phyloP scores from a whole-genome alignment of 2,113 vertebrate species.

The Leiothrix lutea region DNA sequence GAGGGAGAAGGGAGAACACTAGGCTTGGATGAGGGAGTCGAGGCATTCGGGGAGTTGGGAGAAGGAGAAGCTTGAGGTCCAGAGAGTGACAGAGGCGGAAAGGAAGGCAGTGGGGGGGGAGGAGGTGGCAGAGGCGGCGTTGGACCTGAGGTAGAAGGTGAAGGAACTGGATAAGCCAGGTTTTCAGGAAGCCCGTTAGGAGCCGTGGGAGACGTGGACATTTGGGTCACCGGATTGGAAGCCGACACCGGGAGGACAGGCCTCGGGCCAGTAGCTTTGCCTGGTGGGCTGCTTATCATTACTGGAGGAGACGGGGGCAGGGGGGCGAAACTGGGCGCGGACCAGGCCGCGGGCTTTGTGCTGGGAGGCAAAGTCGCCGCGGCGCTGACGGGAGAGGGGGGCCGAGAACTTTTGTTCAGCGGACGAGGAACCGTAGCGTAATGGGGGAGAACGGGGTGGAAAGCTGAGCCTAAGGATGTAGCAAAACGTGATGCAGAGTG shows the following conservation, averaged over 20 bases:
- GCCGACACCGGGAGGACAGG: constrained; percentile 86
- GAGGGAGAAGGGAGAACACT: constrained; percentile 97
- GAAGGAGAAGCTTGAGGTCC: constrained; percentile 77
- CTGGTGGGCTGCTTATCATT: constrained; percentile 97
- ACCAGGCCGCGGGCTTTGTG: constrained; percentile 86
- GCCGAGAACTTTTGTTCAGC: constrained; percentile 80
- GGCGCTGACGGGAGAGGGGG: constrained; percentile 78
- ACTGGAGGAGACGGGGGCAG: constrained; percentile 93
- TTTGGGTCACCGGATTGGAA: constrained; percentile 83
- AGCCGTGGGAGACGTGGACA: constrained; percentile 82
- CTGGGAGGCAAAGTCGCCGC: constrained; percentile 71
- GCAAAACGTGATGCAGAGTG: constrained; percentile 96
- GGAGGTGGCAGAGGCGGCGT: constrained; percentile 62
- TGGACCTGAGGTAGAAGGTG: constrained; percentile 79
- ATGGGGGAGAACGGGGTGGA: constrained; percentile 96
- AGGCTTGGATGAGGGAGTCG: constrained; percentile 93
- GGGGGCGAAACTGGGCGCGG: constrained; percentile 86
- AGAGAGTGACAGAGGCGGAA: constrained; percentile 77
- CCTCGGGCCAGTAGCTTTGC: constrained; percentile 88
- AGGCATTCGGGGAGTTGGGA: constrained; percentile 79
- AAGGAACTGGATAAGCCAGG: constrained; percentile 67
- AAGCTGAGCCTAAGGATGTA: constrained; percentile 95
- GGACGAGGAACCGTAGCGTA: constrained; percentile 91
- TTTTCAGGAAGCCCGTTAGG: constrained; percentile 78
- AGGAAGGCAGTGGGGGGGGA: constrained; percentile 81